These are phyloP conservation scores for Melanostigma gelatinosum DNA, from an alignment of 2,113 vertebrate genomes.

Conservation along the genomic window DNA sequence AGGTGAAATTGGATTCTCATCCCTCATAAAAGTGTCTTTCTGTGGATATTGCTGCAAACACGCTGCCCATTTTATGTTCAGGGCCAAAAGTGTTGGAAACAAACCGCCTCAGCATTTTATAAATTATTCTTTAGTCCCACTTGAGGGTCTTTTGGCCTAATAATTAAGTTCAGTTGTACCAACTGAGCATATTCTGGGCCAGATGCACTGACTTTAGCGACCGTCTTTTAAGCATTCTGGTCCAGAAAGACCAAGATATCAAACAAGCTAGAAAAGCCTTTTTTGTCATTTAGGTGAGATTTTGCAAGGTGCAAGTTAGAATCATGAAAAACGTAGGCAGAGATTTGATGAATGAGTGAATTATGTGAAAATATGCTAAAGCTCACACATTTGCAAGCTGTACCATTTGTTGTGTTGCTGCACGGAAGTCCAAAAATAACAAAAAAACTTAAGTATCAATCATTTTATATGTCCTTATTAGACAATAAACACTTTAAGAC, in stretches of 20 bases:
- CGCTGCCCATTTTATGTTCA: background rate
- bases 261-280: constrained; percentile 1
- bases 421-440: background rate
- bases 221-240: background rate
- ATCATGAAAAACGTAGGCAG: background rate
- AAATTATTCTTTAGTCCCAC: constrained; percentile 29
- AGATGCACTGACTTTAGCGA: constrained; percentile 13
- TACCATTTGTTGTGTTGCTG: no score
- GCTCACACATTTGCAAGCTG: background rate
- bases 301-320: background rate
- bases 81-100: constrained; percentile 27
- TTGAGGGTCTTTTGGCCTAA: constrained; percentile 42
- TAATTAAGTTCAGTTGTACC: constrained; percentile 30
- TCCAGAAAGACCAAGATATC: constrained; percentile 8
- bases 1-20: constrained; percentile 28
- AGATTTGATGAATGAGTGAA: background rate
- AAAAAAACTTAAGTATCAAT: background rate
- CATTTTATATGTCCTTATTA: background rate
- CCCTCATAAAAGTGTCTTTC: constrained; percentile 17
- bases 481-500: background rate
- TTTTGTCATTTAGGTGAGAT: background rate
- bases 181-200: constrained; percentile 7
- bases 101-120: constrained; percentile 31
- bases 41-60: constrained; percentile 10
- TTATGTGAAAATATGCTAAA: background rate